These are phyloP conservation scores for Anarsia innoxiella DNA, from an alignment of 2,888 invertebrate genomes.

Conservation along the genomic window DNA sequence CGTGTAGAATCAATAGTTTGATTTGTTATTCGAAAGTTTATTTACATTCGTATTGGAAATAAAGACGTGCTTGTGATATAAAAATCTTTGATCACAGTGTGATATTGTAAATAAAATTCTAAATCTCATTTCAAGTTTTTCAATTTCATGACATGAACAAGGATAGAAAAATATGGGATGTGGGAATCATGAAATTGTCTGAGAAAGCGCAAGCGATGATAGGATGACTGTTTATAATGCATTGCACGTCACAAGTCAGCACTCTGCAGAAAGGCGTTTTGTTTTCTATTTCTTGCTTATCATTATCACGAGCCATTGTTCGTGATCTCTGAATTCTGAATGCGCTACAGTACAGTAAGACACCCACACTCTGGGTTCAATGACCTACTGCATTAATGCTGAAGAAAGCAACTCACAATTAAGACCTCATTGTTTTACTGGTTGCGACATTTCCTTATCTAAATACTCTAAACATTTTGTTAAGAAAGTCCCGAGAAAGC, in stretches of 20 bases:
- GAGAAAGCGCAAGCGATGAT: too few species aligned
- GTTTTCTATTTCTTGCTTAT: conserved; percentile 24
- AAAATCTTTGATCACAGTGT: too few species aligned
- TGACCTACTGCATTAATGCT: conserved; percentile 41
- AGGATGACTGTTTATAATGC: too few species aligned
- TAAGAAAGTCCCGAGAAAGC: conserved; percentile 37
- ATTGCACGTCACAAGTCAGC: conserved; percentile 13
- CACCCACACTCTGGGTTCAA: conserved; percentile 42
- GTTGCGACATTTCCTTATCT: conserved; percentile 63
- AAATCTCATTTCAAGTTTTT: too few species aligned
- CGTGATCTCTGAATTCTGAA: conserved; percentile 28
- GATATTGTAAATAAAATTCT: too few species aligned
- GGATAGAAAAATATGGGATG: too few species aligned
- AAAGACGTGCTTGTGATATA: too few species aligned
- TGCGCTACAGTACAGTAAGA: conserved; percentile 19
- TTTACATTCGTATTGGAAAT: too few species aligned
- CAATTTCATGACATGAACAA: too few species aligned
- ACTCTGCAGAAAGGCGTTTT: conserved; percentile 18
- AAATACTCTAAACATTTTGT: conserved; percentile 36
- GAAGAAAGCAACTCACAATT: conserved; percentile 56
- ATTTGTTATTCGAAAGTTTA: too few species aligned
- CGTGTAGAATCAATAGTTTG: too few species aligned
- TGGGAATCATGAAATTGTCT: too few species aligned
- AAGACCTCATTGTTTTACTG: conserved; percentile 62
- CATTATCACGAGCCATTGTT: conserved; percentile 33